These are phyloP conservation scores for Diadumene lineata DNA, from an alignment of 92 coral and sea anemone genomes.

Conservation along the genomic window DNA sequence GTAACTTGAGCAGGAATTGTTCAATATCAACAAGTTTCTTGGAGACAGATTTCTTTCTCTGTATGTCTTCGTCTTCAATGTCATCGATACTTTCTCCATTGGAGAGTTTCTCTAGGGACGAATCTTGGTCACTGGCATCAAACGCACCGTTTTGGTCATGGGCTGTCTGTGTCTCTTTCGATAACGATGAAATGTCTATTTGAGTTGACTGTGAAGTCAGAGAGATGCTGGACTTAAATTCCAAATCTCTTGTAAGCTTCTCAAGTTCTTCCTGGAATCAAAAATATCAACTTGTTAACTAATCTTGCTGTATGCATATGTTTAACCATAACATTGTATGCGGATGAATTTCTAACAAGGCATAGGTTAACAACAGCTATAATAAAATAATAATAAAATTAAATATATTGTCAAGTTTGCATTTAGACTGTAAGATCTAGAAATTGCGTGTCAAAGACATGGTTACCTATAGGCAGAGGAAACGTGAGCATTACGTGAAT, in stretches of 20 bases:
- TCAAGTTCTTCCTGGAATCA: conserved; percentile 34
- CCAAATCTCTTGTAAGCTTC: background rate
- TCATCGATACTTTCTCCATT: background rate
- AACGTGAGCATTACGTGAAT: too few species aligned
- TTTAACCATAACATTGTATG: too few species aligned
- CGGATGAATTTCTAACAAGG: too few species aligned
- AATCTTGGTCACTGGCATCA: background rate
- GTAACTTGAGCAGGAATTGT: conserved; percentile 26
- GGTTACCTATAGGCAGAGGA: too few species aligned
- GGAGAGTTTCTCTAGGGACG: background rate
- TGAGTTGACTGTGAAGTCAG: conserved; percentile 11
- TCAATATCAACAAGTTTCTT: conserved; percentile 27
- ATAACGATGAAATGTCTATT: background rate
- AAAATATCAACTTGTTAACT: too few species aligned
- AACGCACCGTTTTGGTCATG: background rate
- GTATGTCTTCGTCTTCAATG: background rate
- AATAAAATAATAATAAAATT: background rate
- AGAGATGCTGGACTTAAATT: background rate
- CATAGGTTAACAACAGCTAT: too few species aligned
- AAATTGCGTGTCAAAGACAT: too few species aligned
- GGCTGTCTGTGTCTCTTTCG: background rate
- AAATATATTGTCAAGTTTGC: too few species aligned
- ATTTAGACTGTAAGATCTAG: too few species aligned
- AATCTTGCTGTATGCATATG: too few species aligned
- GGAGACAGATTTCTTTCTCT: conserved; percentile 5